Conservation (phyloP, 2,888 invertebrate genomes). For the Metellina segmentata region DNA sequence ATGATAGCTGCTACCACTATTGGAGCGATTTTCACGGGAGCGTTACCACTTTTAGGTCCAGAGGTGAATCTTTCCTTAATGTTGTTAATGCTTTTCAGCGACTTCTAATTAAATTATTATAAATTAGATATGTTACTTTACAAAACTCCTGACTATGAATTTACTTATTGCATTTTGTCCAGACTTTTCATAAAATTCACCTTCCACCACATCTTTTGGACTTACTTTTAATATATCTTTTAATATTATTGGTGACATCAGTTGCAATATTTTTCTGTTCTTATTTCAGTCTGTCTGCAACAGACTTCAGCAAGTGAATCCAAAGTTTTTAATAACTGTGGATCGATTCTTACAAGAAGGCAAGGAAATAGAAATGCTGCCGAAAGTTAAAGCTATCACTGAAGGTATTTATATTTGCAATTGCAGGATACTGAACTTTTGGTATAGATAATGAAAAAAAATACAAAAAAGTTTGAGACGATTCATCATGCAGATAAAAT, state of each 20-base stretch:
- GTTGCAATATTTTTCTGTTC: background rate
- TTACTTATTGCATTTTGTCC: background rate
- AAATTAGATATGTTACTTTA: background rate
- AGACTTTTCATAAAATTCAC: background rate
- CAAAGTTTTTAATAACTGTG: conserved; percentile 83
- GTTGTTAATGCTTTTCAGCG: too few relatives aligned
- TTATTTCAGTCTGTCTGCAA: conserved; percentile 82
- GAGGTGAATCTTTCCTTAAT: conserved; percentile 79
- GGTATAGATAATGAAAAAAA: background rate
- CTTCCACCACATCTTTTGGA: too few relatives aligned
- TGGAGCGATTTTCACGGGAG: conserved; percentile 84
- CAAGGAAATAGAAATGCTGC: conserved; percentile 82
- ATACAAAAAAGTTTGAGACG: background rate
- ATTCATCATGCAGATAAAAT: background rate
- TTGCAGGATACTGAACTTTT: background rate
- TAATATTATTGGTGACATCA: too few relatives aligned
- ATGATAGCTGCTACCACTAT: conserved; percentile 83
- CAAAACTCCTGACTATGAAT: background rate
- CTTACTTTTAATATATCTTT: too few relatives aligned
- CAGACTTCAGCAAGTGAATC: conserved; percentile 82
- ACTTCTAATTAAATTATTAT: too few relatives aligned
- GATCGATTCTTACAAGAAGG: conserved; percentile 84
- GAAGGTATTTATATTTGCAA: conserved; percentile 30
- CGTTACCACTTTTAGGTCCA: conserved; percentile 84
- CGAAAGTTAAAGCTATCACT: conserved; percentile 81